Evolutionary conservation across 2,797 vertebrate species (phyloP).

Genomic region (Poecile montanus): DNA sequence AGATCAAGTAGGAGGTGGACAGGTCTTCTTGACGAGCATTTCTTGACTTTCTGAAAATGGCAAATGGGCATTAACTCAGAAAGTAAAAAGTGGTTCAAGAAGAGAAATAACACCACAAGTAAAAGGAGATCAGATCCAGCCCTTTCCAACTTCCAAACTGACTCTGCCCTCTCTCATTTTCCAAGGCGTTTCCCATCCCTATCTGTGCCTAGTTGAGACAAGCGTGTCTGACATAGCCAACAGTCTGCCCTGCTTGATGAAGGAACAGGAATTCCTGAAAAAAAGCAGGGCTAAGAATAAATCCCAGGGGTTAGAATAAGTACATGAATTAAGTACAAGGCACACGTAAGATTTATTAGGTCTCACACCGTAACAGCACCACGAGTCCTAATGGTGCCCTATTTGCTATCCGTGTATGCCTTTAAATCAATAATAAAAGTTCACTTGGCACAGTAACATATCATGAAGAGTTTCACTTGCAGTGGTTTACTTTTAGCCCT

Average conservation of each 20-base stretch:
- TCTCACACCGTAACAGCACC: background rate
- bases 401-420: background rate
- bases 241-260: background rate
- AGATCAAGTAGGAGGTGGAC: background rate
- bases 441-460: background rate
- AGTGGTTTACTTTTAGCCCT: background rate
- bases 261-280: background rate
- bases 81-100: background rate
- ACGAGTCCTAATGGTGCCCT: background rate
- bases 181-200: background rate
- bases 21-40: background rate
- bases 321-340: background rate
- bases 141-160: background rate
- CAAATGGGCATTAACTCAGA: background rate
- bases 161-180: background rate
- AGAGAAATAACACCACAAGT: background rate
- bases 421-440: background rate
- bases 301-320: background rate
- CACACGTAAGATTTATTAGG: background rate
- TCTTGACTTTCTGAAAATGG: background rate
- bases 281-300: slow-evolving; percentile 9
- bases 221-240: background rate
- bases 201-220: background rate
- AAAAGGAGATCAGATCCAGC: background rate
- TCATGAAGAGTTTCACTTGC: background rate